Evolutionary conservation across 2,797 vertebrate species (phyloP), one percentile per base, ranked within the genome.

Genomic region (Gobio occitaniae): DNA sequence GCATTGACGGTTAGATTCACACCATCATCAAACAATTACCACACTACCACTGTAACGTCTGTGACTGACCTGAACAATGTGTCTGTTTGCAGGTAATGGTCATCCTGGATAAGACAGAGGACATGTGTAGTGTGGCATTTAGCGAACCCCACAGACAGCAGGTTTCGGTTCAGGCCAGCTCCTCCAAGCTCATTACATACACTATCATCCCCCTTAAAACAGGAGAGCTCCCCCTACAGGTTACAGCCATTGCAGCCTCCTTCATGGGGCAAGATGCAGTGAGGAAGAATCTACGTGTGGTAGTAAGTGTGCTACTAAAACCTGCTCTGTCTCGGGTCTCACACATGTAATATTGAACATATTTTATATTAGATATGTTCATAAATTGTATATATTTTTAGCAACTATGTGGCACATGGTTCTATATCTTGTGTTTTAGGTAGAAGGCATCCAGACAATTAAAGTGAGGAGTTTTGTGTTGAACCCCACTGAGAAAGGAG

Each of bases 51-150:
- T 38, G 6, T 29, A 25, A 41, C n/a, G 15, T 38, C 4, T 80
- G 80, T 44, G 66, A 16, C 21, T 6, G 19, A 54, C 11, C 17
- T 32, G 6, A 15, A 61, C 21, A 13, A 12, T 66, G 61, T 59
- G 13, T 59, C 25, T 87, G n/a, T 80, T 1, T 59, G 6, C 89
- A 99, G 97, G 97, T 97, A 8, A 89, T 92, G 0, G 96, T 98
- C 91, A 95, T 97, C 21, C 90, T 99, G 86, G 89, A 95, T 56
- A 81, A 96, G 91, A 98, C 97, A 0, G 91, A 95, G 0, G 92
- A 93, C 48, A 93, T 99, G 70, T 99, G 98, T 94, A 97, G 97
- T 1, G 36, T 96, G 0, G 97, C 98, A 66, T 93, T 94, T 86
- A 96, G 93, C 54, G 71, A 44, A 6, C 92, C 91, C 32, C 94